Percentiles rank a stretch among this genome's conserved stretches.
These are phyloP conservation scores for Sus scrofa DNA, from an alignment of 2,113 vertebrate species.

Conservation along the genomic window DNA sequence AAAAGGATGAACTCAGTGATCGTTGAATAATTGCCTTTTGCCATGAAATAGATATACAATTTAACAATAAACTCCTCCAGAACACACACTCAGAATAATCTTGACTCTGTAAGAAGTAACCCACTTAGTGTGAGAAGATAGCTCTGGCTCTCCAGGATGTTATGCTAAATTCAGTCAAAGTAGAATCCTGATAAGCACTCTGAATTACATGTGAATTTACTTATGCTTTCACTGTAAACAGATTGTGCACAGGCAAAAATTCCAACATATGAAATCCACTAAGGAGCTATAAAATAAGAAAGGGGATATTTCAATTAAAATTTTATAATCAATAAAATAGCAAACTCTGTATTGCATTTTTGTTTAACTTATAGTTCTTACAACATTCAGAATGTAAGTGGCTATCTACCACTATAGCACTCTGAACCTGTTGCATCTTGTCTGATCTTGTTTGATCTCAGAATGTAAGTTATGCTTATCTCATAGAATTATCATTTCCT, in stretches of 20 bases:
- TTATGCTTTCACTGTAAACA: neutral
- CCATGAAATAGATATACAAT: neutral
- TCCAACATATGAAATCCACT: no score
- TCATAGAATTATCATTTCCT: neutral
- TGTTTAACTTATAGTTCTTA: neutral
- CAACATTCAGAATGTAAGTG: neutral
- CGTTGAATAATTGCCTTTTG: no score
- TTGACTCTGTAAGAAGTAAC: neutral
- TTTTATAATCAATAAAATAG: neutral
- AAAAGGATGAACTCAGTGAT: no score
- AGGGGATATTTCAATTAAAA: neutral
- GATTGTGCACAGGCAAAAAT: neutral
- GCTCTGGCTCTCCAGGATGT: neutral
- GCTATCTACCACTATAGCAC: no score
- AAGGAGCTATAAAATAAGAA: neutral
- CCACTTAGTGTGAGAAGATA: neutral
- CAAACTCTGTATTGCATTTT: neutral
- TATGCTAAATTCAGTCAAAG: neutral
- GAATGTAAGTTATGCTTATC: neutral
- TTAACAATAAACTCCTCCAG: neutral
- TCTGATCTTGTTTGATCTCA: no score
- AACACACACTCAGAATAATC: neutral
- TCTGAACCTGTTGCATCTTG: no score
- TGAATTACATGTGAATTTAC: neutral
- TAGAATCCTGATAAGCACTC: neutral